A percentile compares a stretch with the other conserved stretches of the same genome.
These are phyloP conservation scores for Chinchilla lanigera DNA, from an alignment of 2,113 vertebrate genomes.

Conservation along the genomic window DNA sequence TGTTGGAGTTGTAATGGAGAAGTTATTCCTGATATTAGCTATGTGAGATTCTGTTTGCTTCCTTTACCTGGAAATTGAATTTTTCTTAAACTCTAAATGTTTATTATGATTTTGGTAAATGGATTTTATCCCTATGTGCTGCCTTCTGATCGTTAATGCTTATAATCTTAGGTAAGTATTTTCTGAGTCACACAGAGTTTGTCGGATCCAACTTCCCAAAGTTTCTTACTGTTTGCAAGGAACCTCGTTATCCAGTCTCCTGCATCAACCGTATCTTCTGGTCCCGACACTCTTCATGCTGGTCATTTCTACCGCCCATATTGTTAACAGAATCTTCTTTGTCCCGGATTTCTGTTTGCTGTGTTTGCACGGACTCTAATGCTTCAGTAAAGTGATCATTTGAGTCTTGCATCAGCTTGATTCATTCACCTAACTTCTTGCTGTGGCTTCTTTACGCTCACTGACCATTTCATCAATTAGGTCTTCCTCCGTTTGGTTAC, in stretches of 20 bases:
- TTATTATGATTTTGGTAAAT: background rate
- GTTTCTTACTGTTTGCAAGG: background rate
- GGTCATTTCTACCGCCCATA: background rate
- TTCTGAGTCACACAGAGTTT: background rate
- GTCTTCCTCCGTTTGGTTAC: background rate
- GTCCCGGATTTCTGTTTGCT: background rate
- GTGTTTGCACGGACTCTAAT: background rate
- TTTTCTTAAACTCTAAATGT: background rate
- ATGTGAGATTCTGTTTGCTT: background rate
- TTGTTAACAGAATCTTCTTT: background rate
- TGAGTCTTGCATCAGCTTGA: background rate
- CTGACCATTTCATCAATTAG: background rate
- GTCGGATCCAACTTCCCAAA: background rate
- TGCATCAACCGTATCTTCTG: background rate
- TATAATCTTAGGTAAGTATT: background rate
- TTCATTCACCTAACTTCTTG: background rate
- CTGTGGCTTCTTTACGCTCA: background rate
- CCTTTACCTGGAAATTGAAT: background rate
- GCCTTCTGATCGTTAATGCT: background rate
- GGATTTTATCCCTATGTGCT: background rate
- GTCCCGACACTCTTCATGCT: background rate
- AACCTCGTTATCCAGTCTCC: background rate
- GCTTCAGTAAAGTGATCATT: background rate
- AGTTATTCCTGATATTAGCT: background rate
- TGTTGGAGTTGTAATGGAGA: background rate